Base-by-base conservation (phyloP, 2,113 vertebrate species). In the Blennius ocellaris region DNA sequence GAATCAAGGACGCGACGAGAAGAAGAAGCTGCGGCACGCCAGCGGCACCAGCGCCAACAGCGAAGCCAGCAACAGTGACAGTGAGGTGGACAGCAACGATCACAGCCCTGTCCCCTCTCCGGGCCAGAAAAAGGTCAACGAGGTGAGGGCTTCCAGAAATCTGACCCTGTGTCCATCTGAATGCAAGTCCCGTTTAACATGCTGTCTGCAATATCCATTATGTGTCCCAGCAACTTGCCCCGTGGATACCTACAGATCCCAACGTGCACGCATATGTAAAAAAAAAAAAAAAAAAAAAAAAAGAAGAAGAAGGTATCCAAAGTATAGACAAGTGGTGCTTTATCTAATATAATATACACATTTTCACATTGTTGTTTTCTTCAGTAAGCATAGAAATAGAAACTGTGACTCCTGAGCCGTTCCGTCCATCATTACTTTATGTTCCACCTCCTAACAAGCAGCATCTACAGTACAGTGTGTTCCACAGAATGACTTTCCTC, bases 1-100 rank as follows among this genome's bases (percentile, higher is more conserved):
- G 78, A 97, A 96, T 92, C 95, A 97, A 66, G 96, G 95, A 54
- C 94, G 96, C 0, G 96, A 98, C 0, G 97, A 98, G 69, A 97
- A 98, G 92, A 98, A 98, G 93, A 98, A 99, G 47, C 89, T 96
- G 2, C 94, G 97, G 0, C 98, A 98, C 0, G 76, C 94, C 47
- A 98, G 97, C 0, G 96, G 95, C 0, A 93, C 96, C 87, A 99
- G 96, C 0, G 92, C 95, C 56, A 96, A 95, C 87, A 97, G 96
- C 0, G 97, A 99, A 82, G 97, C 96, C 83, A 99, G 97, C 92
- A 98, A 97, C 80, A 98, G 97, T 0, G 97, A 98, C 91, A 98
- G 97, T 0, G 97, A 99, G 52, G 95, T 93, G 0, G 97, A 99
- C 80, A 97, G 97, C 75, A 21, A 90, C 0, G 98, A 99, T 54